Evolutionary conservation across 2,113 vertebrate species (phyloP), one percentile per base, ranked within the genome.

Genomic region (Notarius quadriscutis): DNA sequence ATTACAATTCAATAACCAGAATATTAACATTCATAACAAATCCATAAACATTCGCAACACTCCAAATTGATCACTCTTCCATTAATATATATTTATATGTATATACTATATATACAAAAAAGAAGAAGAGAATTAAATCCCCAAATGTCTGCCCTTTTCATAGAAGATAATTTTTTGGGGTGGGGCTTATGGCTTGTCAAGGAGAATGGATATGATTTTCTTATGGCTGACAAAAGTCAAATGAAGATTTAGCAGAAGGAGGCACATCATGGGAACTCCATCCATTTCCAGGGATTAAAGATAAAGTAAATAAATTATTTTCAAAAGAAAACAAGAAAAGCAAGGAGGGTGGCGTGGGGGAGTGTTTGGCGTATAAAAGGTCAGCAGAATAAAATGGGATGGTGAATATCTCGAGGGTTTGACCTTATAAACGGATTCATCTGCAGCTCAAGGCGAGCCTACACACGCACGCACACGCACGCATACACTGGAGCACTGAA

Each of bases 21-120:
- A 95, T 95, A 95, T 95, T 92, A 94, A 96, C 95, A 96, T 95
- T 95, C 95, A 95, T 95, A 94, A 95, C 94, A 95, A 95, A 94
- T 94, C 94, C 92, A 95, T 95, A 93, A 94, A 95, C 93, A 95
- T 94, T 91, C 92, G 94, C 91, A 95, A 95, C 93, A 94, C 95
- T 95, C 94, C 94, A 92, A 93, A 93, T 93, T 94, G 93, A 94
- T 81, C 95, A 95, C 94, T 96, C 95, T 91, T 95, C 92, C 93
- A 95, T 94, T 95, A 94, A 94, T 95, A 96, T 95, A 93, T 94
- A 94, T 60, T 34, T 80, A 20, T 58, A 20, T 80, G 22, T 60
- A 30, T 80, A 58, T 81, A 60, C 53, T 74, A 41, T 74, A 74
- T 51, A 77, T 77, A 50, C 25, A 83, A 69, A 88, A n/a, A 60